These are phyloP conservation scores for Siphlonurus alternatus DNA, from an alignment of 2,888 invertebrate genomes.

Conservation along the genomic window DNA sequence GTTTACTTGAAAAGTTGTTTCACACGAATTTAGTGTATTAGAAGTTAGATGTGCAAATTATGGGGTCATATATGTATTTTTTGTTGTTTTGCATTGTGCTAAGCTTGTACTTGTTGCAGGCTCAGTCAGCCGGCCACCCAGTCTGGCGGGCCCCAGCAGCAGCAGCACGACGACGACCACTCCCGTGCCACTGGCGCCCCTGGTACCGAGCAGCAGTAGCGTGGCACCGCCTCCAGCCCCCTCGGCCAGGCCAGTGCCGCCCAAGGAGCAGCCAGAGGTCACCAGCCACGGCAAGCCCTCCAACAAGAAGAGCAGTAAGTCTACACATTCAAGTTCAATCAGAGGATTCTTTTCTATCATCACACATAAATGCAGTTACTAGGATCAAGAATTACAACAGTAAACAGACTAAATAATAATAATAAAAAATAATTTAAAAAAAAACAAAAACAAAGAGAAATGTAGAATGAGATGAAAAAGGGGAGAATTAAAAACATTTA, in stretches of 20 bases:
- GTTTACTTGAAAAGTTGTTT: too few relatives aligned
- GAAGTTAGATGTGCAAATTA: neutral
- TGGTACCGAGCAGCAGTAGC: neutral
- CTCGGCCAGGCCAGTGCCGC: constrained; percentile 32
- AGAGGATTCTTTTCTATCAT: too few relatives aligned
- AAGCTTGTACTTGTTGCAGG: neutral
- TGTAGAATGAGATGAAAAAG: too few relatives aligned
- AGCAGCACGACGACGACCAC: constrained; percentile 36
- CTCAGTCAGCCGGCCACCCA: neutral
- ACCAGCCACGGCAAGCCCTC: constrained; percentile 31
- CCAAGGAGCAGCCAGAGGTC: constrained; percentile 15
- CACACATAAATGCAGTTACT: too few relatives aligned
- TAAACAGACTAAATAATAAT: too few relatives aligned
- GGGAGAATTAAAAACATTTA: too few relatives aligned
- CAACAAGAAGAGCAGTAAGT: constrained; percentile 33
- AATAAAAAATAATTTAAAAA: too few relatives aligned
- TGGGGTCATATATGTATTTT: neutral
- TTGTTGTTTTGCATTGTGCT: neutral
- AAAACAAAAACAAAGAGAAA: too few relatives aligned
- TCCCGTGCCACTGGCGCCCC: constrained; percentile 14
- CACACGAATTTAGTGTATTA: neutral
- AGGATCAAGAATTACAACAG: too few relatives aligned
- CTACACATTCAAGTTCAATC: neutral
- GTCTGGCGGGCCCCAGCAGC: constrained; percentile 25
- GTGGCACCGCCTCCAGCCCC: constrained; percentile 32